Conservation (phyloP, 2,888 invertebrate species). For the Tetragonula carbonaria region DNA sequence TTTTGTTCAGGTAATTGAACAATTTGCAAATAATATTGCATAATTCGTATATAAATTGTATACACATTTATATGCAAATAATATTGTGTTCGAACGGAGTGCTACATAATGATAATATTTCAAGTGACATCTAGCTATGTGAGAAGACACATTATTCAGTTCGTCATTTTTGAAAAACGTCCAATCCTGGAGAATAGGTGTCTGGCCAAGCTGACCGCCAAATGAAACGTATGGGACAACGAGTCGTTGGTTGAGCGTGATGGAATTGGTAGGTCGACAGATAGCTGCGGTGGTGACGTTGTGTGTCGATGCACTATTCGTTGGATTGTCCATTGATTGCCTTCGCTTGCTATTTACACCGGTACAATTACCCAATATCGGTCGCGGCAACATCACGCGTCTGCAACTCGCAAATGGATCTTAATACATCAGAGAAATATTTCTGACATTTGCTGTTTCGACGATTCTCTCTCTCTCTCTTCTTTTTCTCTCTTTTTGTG, state of each 20-base stretch:
- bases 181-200: background rate
- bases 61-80: no score
- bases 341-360: conserved; percentile 71
- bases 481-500: no score
- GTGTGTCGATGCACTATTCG: conserved; percentile 56
- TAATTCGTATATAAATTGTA: no score
- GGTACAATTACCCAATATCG: conserved; percentile 60
- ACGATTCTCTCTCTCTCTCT: background rate
- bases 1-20: no score
- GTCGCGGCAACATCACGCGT: conserved; percentile 18
- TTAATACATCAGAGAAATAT: background rate
- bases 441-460: background rate
- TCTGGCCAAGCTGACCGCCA: conserved; percentile 44
- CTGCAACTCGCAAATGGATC: conserved; percentile 16
- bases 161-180: no score
- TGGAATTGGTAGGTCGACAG: conserved; percentile 71
- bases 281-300: conserved; percentile 66
- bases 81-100: no score
- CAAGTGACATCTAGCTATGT: no score
- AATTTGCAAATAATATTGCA: no score
- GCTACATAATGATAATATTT: no score
- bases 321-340: conserved; percentile 72
- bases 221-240: conserved; percentile 59
- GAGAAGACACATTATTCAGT: no score
- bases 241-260: conserved; percentile 66